phyloP scores from a whole-genome alignment of 2,113 vertebrate species.

The Isichthys henryi region DNA sequence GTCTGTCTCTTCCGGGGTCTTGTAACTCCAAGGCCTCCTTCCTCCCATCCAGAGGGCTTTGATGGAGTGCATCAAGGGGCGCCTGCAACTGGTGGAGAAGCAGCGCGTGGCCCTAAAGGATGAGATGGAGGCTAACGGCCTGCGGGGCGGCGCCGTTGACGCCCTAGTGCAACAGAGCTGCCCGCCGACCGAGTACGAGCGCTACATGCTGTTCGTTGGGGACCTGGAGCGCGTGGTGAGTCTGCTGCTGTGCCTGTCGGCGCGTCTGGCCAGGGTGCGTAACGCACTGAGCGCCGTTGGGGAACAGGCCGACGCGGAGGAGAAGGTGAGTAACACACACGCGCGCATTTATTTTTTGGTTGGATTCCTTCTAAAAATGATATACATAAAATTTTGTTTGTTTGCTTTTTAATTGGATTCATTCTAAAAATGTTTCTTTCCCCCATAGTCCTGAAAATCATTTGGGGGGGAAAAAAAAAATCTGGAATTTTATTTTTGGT shows the following conservation, averaged over 20 bases:
- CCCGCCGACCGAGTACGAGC: conserved; percentile 68
- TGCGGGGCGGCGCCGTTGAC: conserved; percentile 49
- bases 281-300: conserved; percentile 69
- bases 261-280: conserved; percentile 77
- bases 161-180: conserved; percentile 56
- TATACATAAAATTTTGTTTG: too few species aligned
- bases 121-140: conserved; percentile 47
- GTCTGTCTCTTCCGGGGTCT: neutral
- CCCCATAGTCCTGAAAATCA: neutral
- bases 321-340: conserved; percentile 64
- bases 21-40: neutral
- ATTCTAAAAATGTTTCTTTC: neutral
- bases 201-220: conserved; percentile 75
- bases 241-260: conserved; percentile 81
- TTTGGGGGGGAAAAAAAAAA: neutral
- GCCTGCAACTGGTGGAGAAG: conserved; percentile 53
- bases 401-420: neutral
- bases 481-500: neutral
- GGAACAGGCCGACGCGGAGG: conserved; percentile 66
- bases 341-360: neutral
- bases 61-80: conserved; percentile 51
- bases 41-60: conserved; percentile 59
- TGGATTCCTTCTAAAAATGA: too few species aligned
- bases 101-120: conserved; percentile 50
- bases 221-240: conserved; percentile 87